phyloP scores from a whole-genome alignment of 2,888 invertebrate species.

The Subacronicta megacephala region DNA sequence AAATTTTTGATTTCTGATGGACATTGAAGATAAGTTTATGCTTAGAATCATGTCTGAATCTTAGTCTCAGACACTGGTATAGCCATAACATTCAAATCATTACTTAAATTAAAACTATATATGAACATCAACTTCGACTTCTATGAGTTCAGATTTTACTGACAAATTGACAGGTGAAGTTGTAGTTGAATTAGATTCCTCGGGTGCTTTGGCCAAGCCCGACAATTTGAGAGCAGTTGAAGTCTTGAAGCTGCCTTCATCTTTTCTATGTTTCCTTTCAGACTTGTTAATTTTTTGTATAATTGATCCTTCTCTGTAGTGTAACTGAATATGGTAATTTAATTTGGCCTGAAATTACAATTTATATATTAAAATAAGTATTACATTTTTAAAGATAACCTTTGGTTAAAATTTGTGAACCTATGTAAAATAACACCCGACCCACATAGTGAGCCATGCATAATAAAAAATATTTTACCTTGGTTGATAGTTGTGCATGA shows the following conservation, averaged over 20 bases:
- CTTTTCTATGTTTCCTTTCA: constrained; percentile 77
- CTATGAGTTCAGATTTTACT: constrained; percentile 50
- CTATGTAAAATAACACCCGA: too few relatives aligned
- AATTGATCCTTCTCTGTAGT: constrained; percentile 44
- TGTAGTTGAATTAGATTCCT: constrained; percentile 25
- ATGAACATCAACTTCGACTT: constrained; percentile 54
- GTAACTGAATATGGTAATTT: constrained; percentile 69
- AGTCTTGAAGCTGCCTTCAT: constrained; percentile 69
- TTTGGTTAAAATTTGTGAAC: too few relatives aligned
- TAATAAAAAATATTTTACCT: constrained; percentile 66
- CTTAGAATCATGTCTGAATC: too few relatives aligned
- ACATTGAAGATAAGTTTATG: too few relatives aligned
- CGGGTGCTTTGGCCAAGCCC: constrained; percentile 61
- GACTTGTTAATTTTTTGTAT: constrained; percentile 56
- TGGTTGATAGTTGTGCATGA: constrained; percentile 71
- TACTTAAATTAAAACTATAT: constrained; percentile 16
- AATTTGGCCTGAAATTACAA: constrained; percentile 70
- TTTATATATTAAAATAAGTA: not conserved
- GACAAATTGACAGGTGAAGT: constrained; percentile 38
- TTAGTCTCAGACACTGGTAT: too few relatives aligned
- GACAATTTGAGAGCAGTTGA: constrained; percentile 77
- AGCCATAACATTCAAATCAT: constrained; percentile 1
- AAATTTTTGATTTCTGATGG: too few relatives aligned
- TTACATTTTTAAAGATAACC: too few relatives aligned
- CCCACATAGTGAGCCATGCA: too few relatives aligned